Conservation (phyloP, 2,888 invertebrate genomes). For the Clitarchus hookeri region DNA sequence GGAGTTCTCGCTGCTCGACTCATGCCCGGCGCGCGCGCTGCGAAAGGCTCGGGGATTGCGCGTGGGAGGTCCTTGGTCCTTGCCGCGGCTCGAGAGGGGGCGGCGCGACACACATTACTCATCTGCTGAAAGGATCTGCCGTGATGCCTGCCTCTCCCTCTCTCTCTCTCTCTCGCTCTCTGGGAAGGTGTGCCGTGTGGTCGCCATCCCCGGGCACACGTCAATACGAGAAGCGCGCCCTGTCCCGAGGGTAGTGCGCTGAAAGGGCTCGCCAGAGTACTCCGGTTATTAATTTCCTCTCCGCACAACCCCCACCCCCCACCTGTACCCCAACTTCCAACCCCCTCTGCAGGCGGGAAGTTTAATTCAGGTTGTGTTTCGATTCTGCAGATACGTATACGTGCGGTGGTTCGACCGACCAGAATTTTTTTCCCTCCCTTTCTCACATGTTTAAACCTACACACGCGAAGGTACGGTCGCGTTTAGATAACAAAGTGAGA, state of each 20-base stretch:
- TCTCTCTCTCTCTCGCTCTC: neutral
- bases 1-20: conserved; percentile 1
- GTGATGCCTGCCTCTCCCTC: neutral
- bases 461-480: too few relatives aligned
- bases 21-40: neutral
- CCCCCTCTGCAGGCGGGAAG: neutral
- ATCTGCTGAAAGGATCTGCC: neutral
- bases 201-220: neutral
- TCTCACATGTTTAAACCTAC: too few relatives aligned
- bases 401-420: neutral
- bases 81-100: neutral
- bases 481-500: too few relatives aligned
- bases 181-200: too few relatives aligned
- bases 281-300: conserved; percentile 10
- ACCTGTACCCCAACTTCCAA: too few relatives aligned
- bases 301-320: neutral
- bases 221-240: neutral
- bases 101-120: neutral
- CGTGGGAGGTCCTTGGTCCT: neutral
- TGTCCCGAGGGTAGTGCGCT: neutral
- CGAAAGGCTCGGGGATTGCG: neutral
- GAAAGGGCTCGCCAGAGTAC: conserved; percentile 1
- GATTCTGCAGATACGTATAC: neutral
- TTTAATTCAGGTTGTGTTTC: neutral
- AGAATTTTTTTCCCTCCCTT: too few relatives aligned